Evolutionary conservation across 2,888 invertebrate species (phyloP).

Genomic region (Pristionchus japonicus): DNA sequence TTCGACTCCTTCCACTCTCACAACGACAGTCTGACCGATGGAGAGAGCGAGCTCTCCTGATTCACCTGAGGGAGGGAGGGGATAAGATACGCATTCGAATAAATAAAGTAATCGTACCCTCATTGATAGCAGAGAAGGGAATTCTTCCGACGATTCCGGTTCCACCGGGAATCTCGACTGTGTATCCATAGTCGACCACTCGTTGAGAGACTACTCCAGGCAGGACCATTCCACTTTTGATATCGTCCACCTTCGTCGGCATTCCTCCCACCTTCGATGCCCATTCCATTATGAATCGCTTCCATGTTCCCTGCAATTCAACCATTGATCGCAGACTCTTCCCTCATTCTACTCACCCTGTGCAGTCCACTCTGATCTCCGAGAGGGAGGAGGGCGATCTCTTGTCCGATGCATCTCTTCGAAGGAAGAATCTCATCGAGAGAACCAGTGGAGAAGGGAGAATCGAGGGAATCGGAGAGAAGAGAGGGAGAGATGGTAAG

Average conservation of each 20-base stretch:
- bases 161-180: slow-evolving; percentile 59
- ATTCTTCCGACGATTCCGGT: slow-evolving; percentile 55
- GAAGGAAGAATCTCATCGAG: slow-evolving; percentile 10
- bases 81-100: not conserved
- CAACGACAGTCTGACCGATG: slow-evolving; percentile 47
- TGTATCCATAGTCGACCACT: slow-evolving; percentile 50
- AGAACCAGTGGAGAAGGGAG: not conserved
- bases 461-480: slow-evolving; percentile 42
- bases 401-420: not conserved
- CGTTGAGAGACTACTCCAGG: slow-evolving; percentile 54
- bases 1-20: slow-evolving; percentile 8
- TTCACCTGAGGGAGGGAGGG: not conserved
- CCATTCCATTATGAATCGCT: slow-evolving; percentile 47
- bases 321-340: slow-evolving; percentile 12
- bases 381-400: not conserved
- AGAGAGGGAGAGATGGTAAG: not conserved
- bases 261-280: slow-evolving; percentile 41
- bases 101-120: not conserved
- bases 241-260: not conserved
- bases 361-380: slow-evolving; percentile 33
- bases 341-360: slow-evolving; percentile 39
- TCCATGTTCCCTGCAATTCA: slow-evolving; percentile 31
- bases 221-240: slow-evolving; percentile 45
- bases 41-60: not conserved
- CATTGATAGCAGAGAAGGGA: slow-evolving; percentile 5